Conservation (phyloP, 2,113 vertebrate genomes). For the Syngnathus floridae region DNA sequence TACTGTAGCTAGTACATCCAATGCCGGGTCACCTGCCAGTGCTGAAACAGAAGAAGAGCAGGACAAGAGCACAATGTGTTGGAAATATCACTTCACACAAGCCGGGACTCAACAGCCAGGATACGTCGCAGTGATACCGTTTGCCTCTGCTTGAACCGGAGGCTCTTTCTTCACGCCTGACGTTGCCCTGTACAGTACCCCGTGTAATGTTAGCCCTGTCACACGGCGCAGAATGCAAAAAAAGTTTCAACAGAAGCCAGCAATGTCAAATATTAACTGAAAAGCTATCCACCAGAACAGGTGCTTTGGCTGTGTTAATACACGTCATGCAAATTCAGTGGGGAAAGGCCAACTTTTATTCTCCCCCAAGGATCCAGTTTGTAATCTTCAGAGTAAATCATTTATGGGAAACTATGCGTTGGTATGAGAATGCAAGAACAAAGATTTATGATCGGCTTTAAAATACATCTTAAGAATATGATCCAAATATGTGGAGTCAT, state of each 20-base stretch:
- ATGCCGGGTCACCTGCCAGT: conserved; percentile 57
- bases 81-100: conserved; percentile 65
- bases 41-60: conserved; percentile 64
- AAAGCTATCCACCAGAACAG: conserved; percentile 9
- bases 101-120: conserved; percentile 45
- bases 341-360: not conserved
- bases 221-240: conserved; percentile 18
- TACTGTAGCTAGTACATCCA: conserved; percentile 57
- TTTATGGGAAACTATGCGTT: not conserved
- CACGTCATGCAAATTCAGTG: conserved; percentile 2
- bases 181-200: conserved; percentile 23
- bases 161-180: conserved; percentile 76
- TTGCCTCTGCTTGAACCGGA: conserved; percentile 75
- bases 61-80: conserved; percentile 67
- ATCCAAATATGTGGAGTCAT: not conserved
- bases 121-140: conserved; percentile 58
- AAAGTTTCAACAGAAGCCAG: conserved; percentile 28
- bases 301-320: not conserved
- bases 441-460: not conserved
- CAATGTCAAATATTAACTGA: conserved; percentile 31
- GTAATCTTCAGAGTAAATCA: conserved; percentile 9
- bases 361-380: not conserved
- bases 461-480: not conserved
- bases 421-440: not conserved
- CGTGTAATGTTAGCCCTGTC: conserved; percentile 38